A percentile compares a stretch with the other conserved stretches of the same genome.
phyloP scores from a whole-genome alignment of 2,113 vertebrate species.

The Amphiprion percula region DNA sequence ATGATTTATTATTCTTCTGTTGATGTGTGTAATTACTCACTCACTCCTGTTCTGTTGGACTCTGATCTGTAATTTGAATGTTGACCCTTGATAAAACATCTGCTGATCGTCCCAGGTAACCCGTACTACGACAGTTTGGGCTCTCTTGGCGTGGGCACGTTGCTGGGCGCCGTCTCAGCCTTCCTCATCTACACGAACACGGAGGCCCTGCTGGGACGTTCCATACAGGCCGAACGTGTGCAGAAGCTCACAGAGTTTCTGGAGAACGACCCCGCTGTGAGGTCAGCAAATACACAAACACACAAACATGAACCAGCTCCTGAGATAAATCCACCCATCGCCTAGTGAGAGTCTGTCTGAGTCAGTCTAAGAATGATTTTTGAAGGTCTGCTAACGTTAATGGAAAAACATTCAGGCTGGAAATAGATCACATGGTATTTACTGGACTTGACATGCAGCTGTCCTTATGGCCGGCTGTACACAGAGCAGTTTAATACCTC shows the following conservation, averaged over 20 bases:
- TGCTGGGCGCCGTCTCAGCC: constrained; percentile 92
- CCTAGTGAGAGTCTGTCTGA: background rate
- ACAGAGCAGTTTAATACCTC: background rate
- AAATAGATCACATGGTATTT: constrained; percentile 26
- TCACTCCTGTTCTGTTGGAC: too few relatives aligned
- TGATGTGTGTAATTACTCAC: background rate
- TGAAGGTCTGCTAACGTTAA: background rate
- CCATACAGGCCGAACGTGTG: constrained; percentile 93
- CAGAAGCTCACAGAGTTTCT: constrained; percentile 96
- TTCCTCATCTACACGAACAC: constrained; percentile 99
- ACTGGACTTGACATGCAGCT: background rate
- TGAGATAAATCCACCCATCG: background rate
- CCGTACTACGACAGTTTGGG: constrained; percentile 94
- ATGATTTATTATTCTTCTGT: background rate
- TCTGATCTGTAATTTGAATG: background rate
- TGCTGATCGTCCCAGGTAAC: constrained; percentile 83
- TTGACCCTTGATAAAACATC: background rate
- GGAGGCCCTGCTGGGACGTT: constrained; percentile 94
- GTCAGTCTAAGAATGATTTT: background rate
- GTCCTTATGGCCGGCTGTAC: background rate
- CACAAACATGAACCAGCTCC: constrained; percentile 1
- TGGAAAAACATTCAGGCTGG: background rate
- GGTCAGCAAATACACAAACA: constrained; percentile 80
- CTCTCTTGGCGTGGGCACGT: constrained; percentile 93
- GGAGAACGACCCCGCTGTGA: constrained; percentile 95